A percentile compares a stretch with the other conserved stretches of the same genome.
Evolutionary conservation across 2,797 vertebrate species (phyloP).

Genomic region (Fringilla coelebs): DNA sequence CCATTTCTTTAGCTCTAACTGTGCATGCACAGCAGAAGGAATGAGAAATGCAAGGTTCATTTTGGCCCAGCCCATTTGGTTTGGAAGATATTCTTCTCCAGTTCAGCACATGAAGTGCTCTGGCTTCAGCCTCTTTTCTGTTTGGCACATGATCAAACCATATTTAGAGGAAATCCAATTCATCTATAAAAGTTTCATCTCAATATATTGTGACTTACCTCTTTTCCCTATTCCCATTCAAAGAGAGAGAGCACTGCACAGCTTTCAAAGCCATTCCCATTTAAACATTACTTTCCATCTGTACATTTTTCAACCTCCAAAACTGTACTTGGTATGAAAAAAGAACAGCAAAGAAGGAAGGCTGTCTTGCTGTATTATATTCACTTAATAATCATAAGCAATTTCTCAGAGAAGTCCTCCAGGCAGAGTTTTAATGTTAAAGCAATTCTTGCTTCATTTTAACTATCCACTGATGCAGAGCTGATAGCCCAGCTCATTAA

Average conservation of each 20-base stretch:
- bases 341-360: not conserved
- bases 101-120: not conserved
- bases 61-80: not conserved
- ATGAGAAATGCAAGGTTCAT: not conserved
- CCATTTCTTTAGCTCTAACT: not conserved
- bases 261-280: not conserved
- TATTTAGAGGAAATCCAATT: conserved; percentile 10
- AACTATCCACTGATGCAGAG: conserved; percentile 30
- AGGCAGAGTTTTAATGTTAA: conserved; percentile 41
- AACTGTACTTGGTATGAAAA: not conserved
- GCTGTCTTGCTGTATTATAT: conserved; percentile 5
- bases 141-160: not conserved
- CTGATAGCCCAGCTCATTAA: conserved; percentile 21
- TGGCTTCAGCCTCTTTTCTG: not conserved
- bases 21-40: not conserved
- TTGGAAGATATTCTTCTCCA: not conserved
- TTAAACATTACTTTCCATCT: not conserved
- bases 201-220: not conserved
- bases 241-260: not conserved
- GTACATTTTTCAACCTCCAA: not conserved
- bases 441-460: conserved; percentile 38
- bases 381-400: conserved; percentile 23
- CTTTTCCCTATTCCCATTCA: not conserved
- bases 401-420: conserved; percentile 43
- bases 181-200: not conserved